phyloP scores from a whole-genome alignment of 2,113 vertebrate genomes.

The Junco hyemalis region DNA sequence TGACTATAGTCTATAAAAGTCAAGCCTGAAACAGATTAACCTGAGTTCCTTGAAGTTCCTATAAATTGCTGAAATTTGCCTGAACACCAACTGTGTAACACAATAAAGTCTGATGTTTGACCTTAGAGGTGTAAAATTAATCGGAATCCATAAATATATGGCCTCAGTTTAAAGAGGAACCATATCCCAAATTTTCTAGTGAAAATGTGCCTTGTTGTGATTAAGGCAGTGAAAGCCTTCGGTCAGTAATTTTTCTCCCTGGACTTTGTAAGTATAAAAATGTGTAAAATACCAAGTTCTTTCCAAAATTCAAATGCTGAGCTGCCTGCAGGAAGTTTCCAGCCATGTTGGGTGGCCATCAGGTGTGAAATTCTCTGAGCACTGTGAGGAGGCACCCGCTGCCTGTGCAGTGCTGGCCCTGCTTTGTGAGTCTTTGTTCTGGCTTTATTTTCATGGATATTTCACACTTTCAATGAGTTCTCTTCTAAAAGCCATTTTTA shows the following conservation, averaged over 20 bases:
- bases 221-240: not conserved
- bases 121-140: constrained; percentile 9
- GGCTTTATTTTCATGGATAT: not conserved
- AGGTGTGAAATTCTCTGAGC: not conserved
- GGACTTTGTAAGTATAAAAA: not conserved
- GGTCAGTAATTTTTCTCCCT: not conserved
- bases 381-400: not conserved
- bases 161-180: not conserved
- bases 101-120: not conserved
- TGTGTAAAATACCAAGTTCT: not conserved
- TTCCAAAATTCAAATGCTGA: not conserved
- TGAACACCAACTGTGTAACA: not conserved
- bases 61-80: constrained; percentile 38
- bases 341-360: rapidly evolving
- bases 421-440: not conserved
- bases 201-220: not conserved
- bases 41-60: not conserved
- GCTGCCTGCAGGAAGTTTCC: not conserved
- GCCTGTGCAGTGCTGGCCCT: not conserved
- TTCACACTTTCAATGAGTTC: not conserved
- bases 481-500: not conserved
- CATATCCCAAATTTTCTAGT: not conserved
- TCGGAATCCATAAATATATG: not conserved
- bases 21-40: constrained; percentile 6
- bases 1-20: constrained; percentile 35